Conservation (phyloP, 1,140 invertebrate genomes). For the Parapsyche elsis region DNA sequence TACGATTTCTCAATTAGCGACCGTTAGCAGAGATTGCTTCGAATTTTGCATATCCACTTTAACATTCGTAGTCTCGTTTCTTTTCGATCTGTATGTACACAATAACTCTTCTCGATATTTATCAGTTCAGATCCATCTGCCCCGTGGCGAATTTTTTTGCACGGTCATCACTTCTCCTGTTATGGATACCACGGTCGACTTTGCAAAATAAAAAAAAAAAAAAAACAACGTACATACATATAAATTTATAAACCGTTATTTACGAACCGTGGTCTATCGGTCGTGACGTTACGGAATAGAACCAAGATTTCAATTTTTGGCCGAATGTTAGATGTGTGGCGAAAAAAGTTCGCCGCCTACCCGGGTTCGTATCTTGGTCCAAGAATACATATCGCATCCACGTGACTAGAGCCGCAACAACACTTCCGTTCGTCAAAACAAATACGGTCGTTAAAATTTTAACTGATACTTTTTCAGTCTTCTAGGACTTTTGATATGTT, state of each 20-base stretch:
- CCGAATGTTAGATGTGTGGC: background rate
- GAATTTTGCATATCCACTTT: too few relatives aligned
- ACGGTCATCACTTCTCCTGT: slow-evolving; percentile 25
- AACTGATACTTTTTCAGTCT: too few relatives aligned
- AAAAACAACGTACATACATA: slow-evolving; percentile 8
- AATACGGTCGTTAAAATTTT: too few relatives aligned
- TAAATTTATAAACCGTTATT: background rate
- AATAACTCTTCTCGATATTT: slow-evolving; percentile 24
- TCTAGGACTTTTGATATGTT: too few relatives aligned
- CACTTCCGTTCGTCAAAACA: too few relatives aligned
- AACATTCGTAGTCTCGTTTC: background rate
- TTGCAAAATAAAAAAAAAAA: background rate
- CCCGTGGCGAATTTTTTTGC: slow-evolving; percentile 13
- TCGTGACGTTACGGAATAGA: background rate
- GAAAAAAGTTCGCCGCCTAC: slow-evolving; percentile 5
- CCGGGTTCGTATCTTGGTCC: background rate
- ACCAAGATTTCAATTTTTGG: background rate
- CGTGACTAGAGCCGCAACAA: background rate
- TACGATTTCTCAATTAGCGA: too few relatives aligned
- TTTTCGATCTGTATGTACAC: background rate
- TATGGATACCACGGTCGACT: slow-evolving; percentile 14
- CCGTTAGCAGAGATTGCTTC: too few relatives aligned
- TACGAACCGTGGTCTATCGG: slow-evolving; percentile 9
- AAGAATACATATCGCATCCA: background rate
- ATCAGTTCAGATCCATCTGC: slow-evolving; percentile 13